These are phyloP conservation scores for Cancer borealis DNA, from an alignment of 2,888 invertebrate species.

Conservation along the genomic window DNA sequence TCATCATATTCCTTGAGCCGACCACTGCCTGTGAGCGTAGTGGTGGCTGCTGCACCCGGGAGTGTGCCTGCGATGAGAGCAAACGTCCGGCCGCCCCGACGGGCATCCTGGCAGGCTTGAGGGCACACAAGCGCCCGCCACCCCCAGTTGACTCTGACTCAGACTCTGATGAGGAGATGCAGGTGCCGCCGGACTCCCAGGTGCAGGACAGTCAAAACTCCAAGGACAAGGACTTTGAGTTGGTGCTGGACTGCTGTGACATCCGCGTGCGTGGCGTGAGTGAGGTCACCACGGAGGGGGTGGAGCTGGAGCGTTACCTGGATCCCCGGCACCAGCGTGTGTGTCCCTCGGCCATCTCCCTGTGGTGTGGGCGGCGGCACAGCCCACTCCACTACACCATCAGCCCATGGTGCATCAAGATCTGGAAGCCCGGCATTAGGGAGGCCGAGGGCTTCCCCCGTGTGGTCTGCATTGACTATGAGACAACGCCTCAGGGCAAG, in stretches of 20 bases:
- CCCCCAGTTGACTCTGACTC: not conserved
- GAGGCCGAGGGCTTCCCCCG: constrained; percentile 76
- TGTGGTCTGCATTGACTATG: constrained; percentile 78
- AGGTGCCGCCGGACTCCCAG: not conserved
- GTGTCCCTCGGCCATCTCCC: constrained; percentile 38
- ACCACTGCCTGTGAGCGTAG: constrained; percentile 62
- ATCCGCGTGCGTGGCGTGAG: constrained; percentile 72
- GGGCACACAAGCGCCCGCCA: not conserved
- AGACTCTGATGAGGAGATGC: not conserved
- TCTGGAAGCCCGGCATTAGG: constrained; percentile 67
- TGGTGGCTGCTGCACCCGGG: constrained; percentile 53
- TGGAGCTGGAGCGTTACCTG: constrained; percentile 58
- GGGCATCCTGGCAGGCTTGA: not conserved
- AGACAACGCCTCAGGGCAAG: constrained; percentile 77
- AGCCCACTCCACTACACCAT: constrained; percentile 76
- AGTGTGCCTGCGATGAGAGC: constrained; percentile 56
- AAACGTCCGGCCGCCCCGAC: not conserved
- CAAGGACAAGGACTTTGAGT: constrained; percentile 64
- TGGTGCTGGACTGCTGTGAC: constrained; percentile 78
- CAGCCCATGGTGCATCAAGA: constrained; percentile 78
- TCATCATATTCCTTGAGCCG: constrained; percentile 78
- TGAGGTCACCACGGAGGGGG: constrained; percentile 48
- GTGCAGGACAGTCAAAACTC: not conserved
- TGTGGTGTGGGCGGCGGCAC: constrained; percentile 41
- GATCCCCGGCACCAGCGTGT: constrained; percentile 48